Conservation (phyloP, 2,888 invertebrate genomes). For the Flexamia atlantica region DNA sequence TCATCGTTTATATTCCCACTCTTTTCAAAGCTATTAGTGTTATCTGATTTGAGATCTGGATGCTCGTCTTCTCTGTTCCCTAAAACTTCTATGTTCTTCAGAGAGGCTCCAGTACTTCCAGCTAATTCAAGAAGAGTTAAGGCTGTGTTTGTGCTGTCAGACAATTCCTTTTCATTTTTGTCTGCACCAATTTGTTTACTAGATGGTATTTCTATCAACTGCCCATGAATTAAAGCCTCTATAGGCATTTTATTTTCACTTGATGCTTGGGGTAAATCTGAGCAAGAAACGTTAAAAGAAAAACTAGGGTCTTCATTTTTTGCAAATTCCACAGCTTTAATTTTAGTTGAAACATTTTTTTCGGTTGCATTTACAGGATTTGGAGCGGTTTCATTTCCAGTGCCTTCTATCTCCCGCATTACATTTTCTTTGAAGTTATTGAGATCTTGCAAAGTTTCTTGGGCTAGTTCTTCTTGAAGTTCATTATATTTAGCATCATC, state of each 20-base stretch:
- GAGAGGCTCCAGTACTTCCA: slow-evolving; percentile 4
- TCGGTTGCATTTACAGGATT: neutral
- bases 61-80: neutral
- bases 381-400: neutral
- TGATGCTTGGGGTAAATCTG: neutral
- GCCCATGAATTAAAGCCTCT: slow-evolving; percentile 43
- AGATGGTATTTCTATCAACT: slow-evolving; percentile 16
- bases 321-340: too few relatives aligned
- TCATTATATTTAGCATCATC: slow-evolving; percentile 45
- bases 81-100: neutral
- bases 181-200: neutral
- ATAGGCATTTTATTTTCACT: neutral
- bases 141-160: slow-evolving; percentile 36
- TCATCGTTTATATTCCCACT: neutral
- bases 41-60: neutral
- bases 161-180: neutral
- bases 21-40: neutral
- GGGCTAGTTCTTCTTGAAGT: slow-evolving; percentile 29
- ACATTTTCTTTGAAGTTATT: neutral
- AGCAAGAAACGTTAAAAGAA: neutral
- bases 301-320: neutral
- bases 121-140: slow-evolving; percentile 42
- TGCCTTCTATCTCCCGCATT: neutral
- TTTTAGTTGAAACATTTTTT: slow-evolving; percentile 14
- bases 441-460: slow-evolving; percentile 5